Evolutionary conservation across 2,797 vertebrate species (phyloP).

Genomic region (Sylvia borin): DNA sequence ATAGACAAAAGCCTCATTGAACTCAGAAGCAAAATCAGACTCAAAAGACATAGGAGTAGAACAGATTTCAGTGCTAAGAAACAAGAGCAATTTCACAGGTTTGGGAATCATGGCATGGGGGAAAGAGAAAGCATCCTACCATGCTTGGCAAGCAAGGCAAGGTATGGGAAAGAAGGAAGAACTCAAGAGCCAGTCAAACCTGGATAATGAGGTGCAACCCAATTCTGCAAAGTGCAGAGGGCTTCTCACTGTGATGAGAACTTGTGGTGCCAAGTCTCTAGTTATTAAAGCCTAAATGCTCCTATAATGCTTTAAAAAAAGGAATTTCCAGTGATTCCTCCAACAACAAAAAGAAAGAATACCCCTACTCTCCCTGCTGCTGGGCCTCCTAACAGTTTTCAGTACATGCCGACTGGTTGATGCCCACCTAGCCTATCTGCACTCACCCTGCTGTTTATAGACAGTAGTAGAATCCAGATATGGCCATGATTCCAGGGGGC

Average conservation of each 20-base stretch:
- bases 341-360: not conserved
- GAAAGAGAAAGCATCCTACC: not conserved
- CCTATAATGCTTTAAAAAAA: not conserved
- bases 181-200: not conserved
- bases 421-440: not conserved
- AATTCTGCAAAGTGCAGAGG: not conserved
- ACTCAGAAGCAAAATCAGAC: not conserved
- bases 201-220: not conserved
- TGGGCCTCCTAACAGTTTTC: not conserved
- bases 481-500: fast-evolving
- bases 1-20: not conserved
- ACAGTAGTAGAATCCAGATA: not conserved
- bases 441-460: not conserved
- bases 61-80: not conserved
- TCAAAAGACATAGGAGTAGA: not conserved
- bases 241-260: not conserved
- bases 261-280: not conserved
- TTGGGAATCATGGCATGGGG: not conserved
- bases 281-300: not conserved
- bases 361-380: not conserved
- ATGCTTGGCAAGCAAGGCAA: not conserved
- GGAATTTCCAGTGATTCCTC: not conserved
- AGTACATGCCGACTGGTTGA: not conserved
- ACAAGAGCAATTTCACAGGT: not conserved
- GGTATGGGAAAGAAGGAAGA: not conserved